These are phyloP conservation scores for Passerina amoena DNA, from an alignment of 2,113 vertebrate species.

Conservation along the genomic window DNA sequence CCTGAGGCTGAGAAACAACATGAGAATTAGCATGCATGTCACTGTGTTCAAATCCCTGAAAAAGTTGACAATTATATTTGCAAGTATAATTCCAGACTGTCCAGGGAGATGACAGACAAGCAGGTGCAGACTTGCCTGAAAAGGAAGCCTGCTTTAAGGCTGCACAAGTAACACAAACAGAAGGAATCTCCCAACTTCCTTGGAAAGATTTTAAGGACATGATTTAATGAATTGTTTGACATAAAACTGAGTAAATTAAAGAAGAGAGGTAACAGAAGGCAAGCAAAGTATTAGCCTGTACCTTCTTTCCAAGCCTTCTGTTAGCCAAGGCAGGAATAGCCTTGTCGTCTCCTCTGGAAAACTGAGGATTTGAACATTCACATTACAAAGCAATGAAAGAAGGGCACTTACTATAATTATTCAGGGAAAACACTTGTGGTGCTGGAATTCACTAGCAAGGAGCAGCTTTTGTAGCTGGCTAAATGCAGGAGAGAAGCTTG, in stretches of 20 bases:
- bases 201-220: neutral
- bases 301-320: neutral
- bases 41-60: neutral
- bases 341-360: neutral
- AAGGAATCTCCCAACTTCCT: neutral
- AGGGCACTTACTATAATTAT: neutral
- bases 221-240: neutral
- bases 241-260: neutral
- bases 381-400: neutral
- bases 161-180: neutral
- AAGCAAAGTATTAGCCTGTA: neutral
- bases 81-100: constrained; percentile 60
- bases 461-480: constrained; percentile 35
- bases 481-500: constrained; percentile 12
- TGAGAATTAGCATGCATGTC: constrained; percentile 55
- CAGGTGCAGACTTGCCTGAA: constrained; percentile 8
- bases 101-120: constrained; percentile 45
- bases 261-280: neutral
- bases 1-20: constrained; percentile 23
- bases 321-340: neutral
- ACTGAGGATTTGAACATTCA: neutral
- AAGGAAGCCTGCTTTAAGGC: neutral
- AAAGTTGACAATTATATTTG: constrained; percentile 54
- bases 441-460: neutral
- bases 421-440: neutral